Base-by-base conservation (phyloP, 2,113 vertebrate species). In the Hirundichthys speculiger region DNA sequence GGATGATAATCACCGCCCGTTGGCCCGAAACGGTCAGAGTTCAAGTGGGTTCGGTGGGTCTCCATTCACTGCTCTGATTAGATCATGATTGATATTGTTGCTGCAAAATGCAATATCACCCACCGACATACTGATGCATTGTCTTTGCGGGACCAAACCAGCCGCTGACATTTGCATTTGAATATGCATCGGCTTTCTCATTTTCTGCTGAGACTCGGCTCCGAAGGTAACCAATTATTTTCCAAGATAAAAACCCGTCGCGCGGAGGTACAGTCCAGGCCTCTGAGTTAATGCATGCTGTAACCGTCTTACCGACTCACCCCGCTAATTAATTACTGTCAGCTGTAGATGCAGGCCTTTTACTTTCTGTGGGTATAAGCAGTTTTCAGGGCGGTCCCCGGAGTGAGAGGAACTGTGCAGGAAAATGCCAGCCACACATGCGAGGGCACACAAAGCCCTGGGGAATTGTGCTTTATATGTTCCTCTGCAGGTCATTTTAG, bases 1-100 rank as follows among this genome's bases (percentile, higher is more conserved):
- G 48, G 16, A 24, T 8, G 48, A 13, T 53, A 53, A 53, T 53
- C 48, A 25, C 50, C 50, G 3, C 18, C 27, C 3, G 25, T 12
- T 34, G 19, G 19, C 27, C 50, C 27, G 11, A 27, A 51, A 18
- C 49, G 27, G 24, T 50, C 48, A 50, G 50, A 53, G 50, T 53
- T 53, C 27, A 50, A 22, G 13, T 16, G 48, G 22, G 14, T 15
- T 16, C 48, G 16, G 48, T 15, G 22, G 20, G 6, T 50, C 14
- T 25, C 48, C 0, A 16, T 38, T 34, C 15, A 53, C n/a, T 13
- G 27, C 50, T 53, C 50, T 53, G 50, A 53, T 53, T 38, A 53
- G 50, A 53, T 53, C 12, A 34, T 53, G 50, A 53, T 38, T 19
- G 27, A 30, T 52, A 52, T 19, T 52, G 15, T 18, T 34, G 27